A percentile compares a stretch with the other conserved stretches of the same genome.
phyloP scores from a whole-genome alignment of 2,113 vertebrate species.

The Burhinus oedicnemus region DNA sequence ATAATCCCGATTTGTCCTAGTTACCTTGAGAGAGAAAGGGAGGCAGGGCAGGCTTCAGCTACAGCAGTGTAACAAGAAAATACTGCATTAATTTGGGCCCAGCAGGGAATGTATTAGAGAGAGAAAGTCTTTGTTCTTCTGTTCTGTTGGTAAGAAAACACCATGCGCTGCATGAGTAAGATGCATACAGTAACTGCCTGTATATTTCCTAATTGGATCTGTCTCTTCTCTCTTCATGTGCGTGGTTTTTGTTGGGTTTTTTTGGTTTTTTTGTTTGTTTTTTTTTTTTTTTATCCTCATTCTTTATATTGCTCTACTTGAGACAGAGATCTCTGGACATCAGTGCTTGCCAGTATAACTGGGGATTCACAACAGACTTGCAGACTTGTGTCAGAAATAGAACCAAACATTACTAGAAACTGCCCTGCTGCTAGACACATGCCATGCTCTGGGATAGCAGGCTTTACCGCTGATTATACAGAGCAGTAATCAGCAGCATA shows the following conservation, averaged over 20 bases:
- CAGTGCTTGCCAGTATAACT: neutral
- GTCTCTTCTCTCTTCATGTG: neutral
- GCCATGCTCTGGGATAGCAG: neutral
- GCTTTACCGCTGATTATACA: neutral
- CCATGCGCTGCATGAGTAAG: neutral
- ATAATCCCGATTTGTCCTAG: conserved; percentile 53
- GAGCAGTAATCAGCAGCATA: conserved; percentile 17
- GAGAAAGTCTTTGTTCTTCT: conserved; percentile 39
- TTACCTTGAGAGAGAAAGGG: conserved; percentile 18
- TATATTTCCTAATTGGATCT: neutral
- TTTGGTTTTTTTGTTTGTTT: neutral
- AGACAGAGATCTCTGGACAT: neutral
- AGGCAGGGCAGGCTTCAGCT: neutral
- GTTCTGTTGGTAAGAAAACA: conserved; percentile 6
- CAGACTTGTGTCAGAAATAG: conserved; percentile 22
- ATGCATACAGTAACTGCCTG: conserved; percentile 4
- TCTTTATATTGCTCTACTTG: neutral
- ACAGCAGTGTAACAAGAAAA: conserved; percentile 10
- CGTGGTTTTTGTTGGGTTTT: too few relatives aligned
- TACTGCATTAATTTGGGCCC: conserved; percentile 49
- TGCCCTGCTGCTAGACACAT: conserved; percentile 38
- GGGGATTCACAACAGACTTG: neutral
- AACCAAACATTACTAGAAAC: neutral
- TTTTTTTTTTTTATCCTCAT: neutral
- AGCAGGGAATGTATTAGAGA: conserved; percentile 35